These are phyloP conservation scores for Catalaphyllia jardinei DNA, from an alignment of 64 coral and sea anemone species.

Conservation along the genomic window DNA sequence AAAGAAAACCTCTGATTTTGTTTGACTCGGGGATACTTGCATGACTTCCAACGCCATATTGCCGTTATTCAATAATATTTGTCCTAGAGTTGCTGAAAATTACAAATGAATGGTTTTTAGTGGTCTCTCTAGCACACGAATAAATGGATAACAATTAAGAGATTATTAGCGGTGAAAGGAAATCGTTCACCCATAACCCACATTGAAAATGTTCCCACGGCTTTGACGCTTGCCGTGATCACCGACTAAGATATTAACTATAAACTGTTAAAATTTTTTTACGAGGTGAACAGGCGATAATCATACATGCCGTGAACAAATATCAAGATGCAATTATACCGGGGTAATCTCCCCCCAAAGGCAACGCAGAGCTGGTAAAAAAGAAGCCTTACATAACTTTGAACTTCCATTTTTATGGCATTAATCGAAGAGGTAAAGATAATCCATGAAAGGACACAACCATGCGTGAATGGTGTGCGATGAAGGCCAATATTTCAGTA, in stretches of 20 bases:
- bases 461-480: background rate
- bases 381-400: background rate
- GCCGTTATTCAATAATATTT: no score
- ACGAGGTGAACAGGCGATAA: background rate
- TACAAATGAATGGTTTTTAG: background rate
- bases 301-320: background rate
- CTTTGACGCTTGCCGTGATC: background rate
- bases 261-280: background rate
- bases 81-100: background rate
- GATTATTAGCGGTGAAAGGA: background rate
- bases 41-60: no score
- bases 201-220: constrained; percentile 7
- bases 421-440: background rate
- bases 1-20: no score
- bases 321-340: background rate
- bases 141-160: background rate
- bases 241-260: background rate
- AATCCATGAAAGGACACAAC: background rate
- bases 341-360: background rate
- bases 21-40: no score
- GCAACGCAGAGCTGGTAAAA: background rate
- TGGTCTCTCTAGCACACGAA: background rate
- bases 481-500: constrained; percentile 18
- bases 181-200: constrained; percentile 8
- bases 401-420: background rate